A percentile compares a stretch with the other conserved stretches of the same genome.
These are phyloP conservation scores for Rynchops niger DNA, from an alignment of 2,113 vertebrate species.

Conservation along the genomic window DNA sequence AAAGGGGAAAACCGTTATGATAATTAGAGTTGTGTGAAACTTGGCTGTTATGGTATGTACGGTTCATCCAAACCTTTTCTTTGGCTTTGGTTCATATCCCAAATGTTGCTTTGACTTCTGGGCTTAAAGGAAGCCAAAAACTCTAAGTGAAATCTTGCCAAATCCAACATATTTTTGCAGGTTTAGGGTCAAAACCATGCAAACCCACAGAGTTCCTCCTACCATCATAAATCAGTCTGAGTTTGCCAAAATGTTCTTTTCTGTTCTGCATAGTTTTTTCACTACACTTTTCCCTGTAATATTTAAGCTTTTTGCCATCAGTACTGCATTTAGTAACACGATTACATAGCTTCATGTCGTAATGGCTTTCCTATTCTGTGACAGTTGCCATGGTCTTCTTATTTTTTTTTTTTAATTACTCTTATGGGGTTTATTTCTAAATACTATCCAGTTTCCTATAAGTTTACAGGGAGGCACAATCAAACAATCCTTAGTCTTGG, in stretches of 20 bases:
- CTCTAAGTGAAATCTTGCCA: slow-evolving; percentile 50
- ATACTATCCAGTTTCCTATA: not conserved
- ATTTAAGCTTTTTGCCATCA: not conserved
- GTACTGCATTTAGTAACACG: not conserved
- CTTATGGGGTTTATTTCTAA: not conserved
- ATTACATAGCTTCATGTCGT: not conserved
- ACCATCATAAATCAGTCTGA: slow-evolving; percentile 49
- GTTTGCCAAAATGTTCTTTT: slow-evolving; percentile 38
- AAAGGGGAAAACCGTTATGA: slow-evolving; percentile 20
- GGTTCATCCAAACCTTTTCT: slow-evolving; percentile 40
- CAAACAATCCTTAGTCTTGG: not conserved
- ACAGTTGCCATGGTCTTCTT: not conserved
- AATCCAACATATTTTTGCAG: slow-evolving; percentile 59
- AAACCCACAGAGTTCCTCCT: slow-evolving; percentile 42
- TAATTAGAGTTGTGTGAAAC: slow-evolving; percentile 40
- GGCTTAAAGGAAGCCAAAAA: slow-evolving; percentile 55
- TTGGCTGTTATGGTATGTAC: slow-evolving; percentile 29
- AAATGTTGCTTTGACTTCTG: slow-evolving; percentile 64
- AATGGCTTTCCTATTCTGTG: not conserved
- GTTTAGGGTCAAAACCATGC: slow-evolving; percentile 62
- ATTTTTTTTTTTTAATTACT: not conserved
- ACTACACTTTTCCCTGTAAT: not conserved
- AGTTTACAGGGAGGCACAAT: not conserved
- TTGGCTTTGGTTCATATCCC: slow-evolving; percentile 49
- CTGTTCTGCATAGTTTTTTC: not conserved